A percentile compares a stretch with the other conserved stretches of the same genome.
Conservation (phyloP, 2,113 vertebrate species). For the Phocoena phocoena region DNA sequence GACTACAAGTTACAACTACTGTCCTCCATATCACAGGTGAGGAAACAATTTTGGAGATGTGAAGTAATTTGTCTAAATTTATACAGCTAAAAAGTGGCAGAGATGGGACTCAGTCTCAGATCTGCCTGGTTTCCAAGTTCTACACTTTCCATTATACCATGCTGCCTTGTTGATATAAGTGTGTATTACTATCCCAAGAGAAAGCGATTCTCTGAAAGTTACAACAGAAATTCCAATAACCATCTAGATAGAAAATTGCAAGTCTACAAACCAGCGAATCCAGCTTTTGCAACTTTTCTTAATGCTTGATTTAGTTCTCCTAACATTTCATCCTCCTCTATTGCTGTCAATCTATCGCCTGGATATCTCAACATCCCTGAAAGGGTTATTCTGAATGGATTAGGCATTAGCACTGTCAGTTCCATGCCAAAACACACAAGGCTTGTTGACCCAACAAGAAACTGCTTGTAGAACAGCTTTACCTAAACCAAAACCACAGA, state of each 20-base stretch:
- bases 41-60: background rate
- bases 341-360: background rate
- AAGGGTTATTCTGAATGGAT: constrained; percentile 10
- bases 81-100: background rate
- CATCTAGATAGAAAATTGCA: background rate
- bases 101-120: background rate
- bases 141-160: background rate
- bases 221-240: background rate
- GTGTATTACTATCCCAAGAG: background rate
- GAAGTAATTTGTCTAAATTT: background rate
- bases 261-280: background rate
- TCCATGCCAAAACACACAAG: constrained; percentile 42
- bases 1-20: background rate
- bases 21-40: background rate
- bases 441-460: constrained; percentile 50
- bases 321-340: background rate
- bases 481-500: background rate
- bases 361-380: background rate
- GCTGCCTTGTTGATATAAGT: background rate
- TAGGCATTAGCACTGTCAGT: background rate
- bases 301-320: background rate
- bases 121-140: background rate
- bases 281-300: background rate
- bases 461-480: background rate
- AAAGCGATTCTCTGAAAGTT: background rate